Evolutionary conservation across 2,888 invertebrate genomes (phyloP), one percentile per base, ranked within the genome.

Genomic region (Fragum sueziense): DNA sequence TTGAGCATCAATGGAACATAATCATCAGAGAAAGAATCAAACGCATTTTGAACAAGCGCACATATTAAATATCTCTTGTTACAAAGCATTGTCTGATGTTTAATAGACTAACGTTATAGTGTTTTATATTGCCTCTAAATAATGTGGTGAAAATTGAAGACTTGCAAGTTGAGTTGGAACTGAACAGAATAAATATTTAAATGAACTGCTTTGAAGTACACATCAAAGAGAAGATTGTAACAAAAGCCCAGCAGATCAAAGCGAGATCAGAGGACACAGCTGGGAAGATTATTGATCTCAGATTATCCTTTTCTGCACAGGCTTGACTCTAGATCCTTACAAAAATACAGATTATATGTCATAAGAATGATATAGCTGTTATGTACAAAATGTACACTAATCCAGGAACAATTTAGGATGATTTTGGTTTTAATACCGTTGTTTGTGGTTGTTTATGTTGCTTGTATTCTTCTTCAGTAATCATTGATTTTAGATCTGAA

Each of bases 101-200:
- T 65, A 65, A 65, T 65, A 41, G 65, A 65, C 65, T 27, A 22
- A n/a, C 65, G 37, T 65, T 65, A 65, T 65, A 41, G 9, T 65
- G 65, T 65, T 65, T 65, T 65, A 65, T 71, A 59, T 71, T 41
- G 29, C 61, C 65, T 33, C 65, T 79, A 76, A 76, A 80, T 80
- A 74, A 76, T 73, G 80, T 80, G 77, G 72, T 57, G 75, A 81
- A 81, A 81, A 81, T 81, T 81, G 78, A 81, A 77, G 77, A 72
- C 69, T 76, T 70, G 77, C 75, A 75, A 76, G 82, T 79, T 78
- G 82, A 76, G 78, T 78, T 82, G 73, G 78, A 82, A 78, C 78
- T 82, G 73, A 82, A 81, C 81, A 73, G 82, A 82, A 79, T 84
- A 81, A 84, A 80, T 84, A 81, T 84, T 84, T 84, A 79, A 84